A percentile compares a stretch with the other conserved stretches of the same genome.
These are phyloP conservation scores for Celastrina argiolus DNA, from an alignment of 2,888 invertebrate genomes.

Conservation along the genomic window DNA sequence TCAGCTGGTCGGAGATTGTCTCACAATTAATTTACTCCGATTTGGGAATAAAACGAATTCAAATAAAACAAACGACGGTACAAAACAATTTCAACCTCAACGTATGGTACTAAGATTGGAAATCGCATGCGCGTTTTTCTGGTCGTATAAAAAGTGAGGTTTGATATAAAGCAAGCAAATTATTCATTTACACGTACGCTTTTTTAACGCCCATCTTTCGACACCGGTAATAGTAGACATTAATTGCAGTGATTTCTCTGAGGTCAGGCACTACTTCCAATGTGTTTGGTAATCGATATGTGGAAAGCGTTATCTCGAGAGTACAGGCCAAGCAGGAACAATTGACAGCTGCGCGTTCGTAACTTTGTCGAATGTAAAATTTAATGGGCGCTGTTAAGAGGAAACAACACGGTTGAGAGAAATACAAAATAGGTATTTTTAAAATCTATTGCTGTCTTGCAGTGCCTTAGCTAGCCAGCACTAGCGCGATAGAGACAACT, in stretches of 20 bases:
- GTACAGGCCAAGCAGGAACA: no score
- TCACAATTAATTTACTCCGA: constrained; percentile 66
- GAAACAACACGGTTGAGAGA: no score
- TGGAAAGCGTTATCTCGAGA: no score
- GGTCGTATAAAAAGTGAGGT: constrained; percentile 33
- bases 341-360: no score
- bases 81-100: constrained; percentile 31
- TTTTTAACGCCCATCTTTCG: constrained; percentile 63
- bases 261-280: constrained; percentile 29
- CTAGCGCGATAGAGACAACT: no score
- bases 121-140: constrained; percentile 26
- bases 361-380: no score
- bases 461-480: no score
- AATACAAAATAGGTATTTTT: no score
- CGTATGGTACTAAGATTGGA: neutral
- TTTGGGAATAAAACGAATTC: constrained; percentile 46
- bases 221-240: constrained; percentile 70
- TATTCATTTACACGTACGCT: constrained; percentile 60
- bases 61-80: neutral
- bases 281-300: no score
- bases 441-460: no score
- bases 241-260: constrained; percentile 53
- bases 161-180: constrained; percentile 49
- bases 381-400: no score
- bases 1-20: constrained; percentile 55